Base-by-base conservation (phyloP, 1,140 invertebrate genomes). In the Bradynema listronoti region DNA sequence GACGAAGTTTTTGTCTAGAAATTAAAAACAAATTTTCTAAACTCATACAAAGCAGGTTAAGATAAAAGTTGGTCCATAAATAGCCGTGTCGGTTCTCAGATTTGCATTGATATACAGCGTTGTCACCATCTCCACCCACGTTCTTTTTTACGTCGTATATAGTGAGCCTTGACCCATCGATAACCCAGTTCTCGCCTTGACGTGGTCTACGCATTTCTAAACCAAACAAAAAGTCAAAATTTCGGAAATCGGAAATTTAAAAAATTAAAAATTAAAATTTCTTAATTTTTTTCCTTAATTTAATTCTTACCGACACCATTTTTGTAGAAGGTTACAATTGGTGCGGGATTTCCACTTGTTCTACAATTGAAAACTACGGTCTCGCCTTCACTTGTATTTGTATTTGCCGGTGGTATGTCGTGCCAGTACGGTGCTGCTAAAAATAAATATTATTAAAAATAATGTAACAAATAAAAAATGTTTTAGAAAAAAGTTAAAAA, bases 91-190 rank as follows among this genome's bases (percentile, higher is more conserved):
- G 88, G 79, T 98, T 98, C 60, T 92, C 95, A 0, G 91, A 91
- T 81, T 99, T 99, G 80, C 93, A 98, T 46, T 95, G 92, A 74
- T 94, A 92, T 79, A 97, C 96, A 60, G 91, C 91, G 11, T 92
- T 95, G 79, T 99, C 94, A 41, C 74, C 74, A 22, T 45, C 53
- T 14, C 74, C 74, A 27, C 69, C 63, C 19, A 84, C 84, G n/a
- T 76, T 71, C 79, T 91, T 91, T 24, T 83, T 83, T 19, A 98
- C 81, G 68, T 88, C 87, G 11, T 86, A 84, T 60, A 97, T 89
- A 1, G 85, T 83, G 41, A 98, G 88, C 33, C 83, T 85, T 75
- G 91, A 79, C 36, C 78, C 78, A 55, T 76, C 84, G 56, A 78
- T 79, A 63, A 78, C 81, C 61, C 83, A 83, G 52, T 90, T 83